A percentile compares a stretch with the other conserved stretches of the same genome.
Evolutionary conservation across 1,140 invertebrate genomes (phyloP).

Genomic region (Drosophila navojoa): DNA sequence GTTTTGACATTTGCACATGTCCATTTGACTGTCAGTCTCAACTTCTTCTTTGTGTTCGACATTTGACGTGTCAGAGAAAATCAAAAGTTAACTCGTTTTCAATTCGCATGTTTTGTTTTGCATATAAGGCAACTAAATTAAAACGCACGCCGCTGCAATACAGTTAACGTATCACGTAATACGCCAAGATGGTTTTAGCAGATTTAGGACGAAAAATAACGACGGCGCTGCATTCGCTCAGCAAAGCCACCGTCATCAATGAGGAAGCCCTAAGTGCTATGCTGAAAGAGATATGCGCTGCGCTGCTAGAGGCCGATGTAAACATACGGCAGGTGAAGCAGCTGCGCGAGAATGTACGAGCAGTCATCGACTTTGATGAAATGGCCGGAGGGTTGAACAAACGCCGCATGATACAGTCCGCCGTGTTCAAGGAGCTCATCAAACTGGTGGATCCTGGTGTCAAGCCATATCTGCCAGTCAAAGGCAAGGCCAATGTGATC

Average conservation of each 20-base stretch:
- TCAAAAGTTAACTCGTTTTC: conserved; percentile 46
- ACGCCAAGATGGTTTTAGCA: conserved; percentile 97
- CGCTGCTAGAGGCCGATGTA: conserved; percentile 99
- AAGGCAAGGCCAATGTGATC: conserved; percentile 97
- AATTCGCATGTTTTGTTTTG: conserved; percentile 49
- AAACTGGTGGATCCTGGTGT: conserved; percentile 99
- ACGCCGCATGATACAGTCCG: conserved; percentile 98
- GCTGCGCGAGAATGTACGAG: conserved; percentile 98
- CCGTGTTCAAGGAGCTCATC: conserved; percentile 99
- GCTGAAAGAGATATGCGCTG: conserved; percentile 99
- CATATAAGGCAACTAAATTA: conserved; percentile 50
- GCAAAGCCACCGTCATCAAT: conserved; percentile 99
- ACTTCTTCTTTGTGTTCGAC: conserved; percentile 47
- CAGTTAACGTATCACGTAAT: conserved; percentile 38
- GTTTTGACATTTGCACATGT: conserved; percentile 47
- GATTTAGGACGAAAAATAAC: conserved; percentile 99
- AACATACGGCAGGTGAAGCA: conserved; percentile 98
- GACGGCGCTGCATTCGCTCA: conserved; percentile 97
- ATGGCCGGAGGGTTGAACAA: conserved; percentile 99
- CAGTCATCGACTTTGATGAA: conserved; percentile 99
- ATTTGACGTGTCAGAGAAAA: conserved; percentile 74
- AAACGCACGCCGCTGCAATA: conserved; percentile 42
- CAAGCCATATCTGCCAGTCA: conserved; percentile 97
- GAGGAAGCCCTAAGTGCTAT: conserved; percentile 99
- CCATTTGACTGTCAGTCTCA: conserved; percentile 41